Evolutionary conservation across 2,113 vertebrate genomes (phyloP).

Genomic region (Formicarius rufipectus): DNA sequence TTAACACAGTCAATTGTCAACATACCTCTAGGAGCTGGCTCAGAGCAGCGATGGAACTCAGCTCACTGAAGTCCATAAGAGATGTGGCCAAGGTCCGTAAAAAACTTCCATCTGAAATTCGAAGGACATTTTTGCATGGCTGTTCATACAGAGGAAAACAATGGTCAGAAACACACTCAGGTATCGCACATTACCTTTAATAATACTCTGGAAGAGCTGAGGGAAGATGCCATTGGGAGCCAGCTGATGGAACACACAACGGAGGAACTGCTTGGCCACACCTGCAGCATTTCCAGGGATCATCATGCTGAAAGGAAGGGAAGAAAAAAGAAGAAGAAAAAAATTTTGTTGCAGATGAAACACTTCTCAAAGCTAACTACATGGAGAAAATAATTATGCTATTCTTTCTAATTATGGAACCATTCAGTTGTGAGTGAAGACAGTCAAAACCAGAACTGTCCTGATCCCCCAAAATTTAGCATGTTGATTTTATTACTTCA

Average conservation of each 20-base stretch:
- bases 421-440: not conserved
- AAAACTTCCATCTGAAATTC: conserved; percentile 89
- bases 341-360: not conserved
- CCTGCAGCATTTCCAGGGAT: conserved; percentile 97
- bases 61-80: conserved; percentile 95
- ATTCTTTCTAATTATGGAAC: not conserved
- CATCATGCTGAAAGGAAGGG: conserved; percentile 82
- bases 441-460: not conserved
- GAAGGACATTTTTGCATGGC: not conserved
- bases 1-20: not conserved
- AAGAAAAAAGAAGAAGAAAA: not conserved
- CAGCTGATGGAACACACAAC: conserved; percentile 95
- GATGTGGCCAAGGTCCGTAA: conserved; percentile 89
- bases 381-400: not conserved
- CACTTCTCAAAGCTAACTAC: not conserved
- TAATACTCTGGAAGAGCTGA: conserved; percentile 97
- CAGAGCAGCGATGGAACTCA: conserved; percentile 94
- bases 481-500: not conserved
- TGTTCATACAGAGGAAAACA: not conserved
- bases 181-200: conserved; percentile 84
- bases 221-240: conserved; percentile 97
- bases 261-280: conserved; percentile 98
- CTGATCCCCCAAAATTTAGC: not conserved
- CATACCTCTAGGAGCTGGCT: conserved; percentile 95
- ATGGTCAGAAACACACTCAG: not conserved